A percentile compares a stretch with the other conserved stretches of the same genome.
phyloP scores from a whole-genome alignment of 2,797 vertebrate genomes.

The Buphagus erythrorhynchus region DNA sequence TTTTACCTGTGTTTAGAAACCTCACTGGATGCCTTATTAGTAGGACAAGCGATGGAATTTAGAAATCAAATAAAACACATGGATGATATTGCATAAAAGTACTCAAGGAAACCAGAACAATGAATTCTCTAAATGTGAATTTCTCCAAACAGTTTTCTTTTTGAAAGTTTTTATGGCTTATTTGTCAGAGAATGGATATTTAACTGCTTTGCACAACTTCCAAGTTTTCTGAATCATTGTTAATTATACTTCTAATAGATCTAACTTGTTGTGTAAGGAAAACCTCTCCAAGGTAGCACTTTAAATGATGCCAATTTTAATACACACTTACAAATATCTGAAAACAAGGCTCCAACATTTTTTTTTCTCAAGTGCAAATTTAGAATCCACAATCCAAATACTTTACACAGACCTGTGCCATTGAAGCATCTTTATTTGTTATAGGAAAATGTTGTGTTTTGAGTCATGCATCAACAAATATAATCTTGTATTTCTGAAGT shows the following conservation, averaged over 20 bases:
- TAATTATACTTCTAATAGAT: conserved; percentile 39
- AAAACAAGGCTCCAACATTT: neutral
- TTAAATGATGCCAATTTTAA: neutral
- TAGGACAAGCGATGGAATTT: neutral
- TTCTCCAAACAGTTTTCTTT: neutral
- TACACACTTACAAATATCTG: neutral
- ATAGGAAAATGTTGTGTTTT: neutral
- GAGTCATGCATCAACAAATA: neutral
- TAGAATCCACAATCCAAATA: neutral
- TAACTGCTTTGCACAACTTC: neutral
- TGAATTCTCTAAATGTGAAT: neutral
- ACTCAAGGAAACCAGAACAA: neutral
- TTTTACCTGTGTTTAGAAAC: neutral
- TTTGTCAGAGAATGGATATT: neutral
- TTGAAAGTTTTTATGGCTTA: conserved; percentile 26
- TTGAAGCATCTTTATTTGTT: neutral
- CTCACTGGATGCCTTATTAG: neutral
- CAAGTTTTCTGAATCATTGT: conserved; percentile 3
- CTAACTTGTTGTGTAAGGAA: neutral
- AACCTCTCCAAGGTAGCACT: neutral
- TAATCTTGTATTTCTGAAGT: neutral
- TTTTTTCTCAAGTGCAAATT: neutral
- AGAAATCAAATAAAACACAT: neutral
- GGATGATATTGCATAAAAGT: neutral
- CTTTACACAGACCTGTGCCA: neutral